Conservation (phyloP, 2,113 vertebrate species). For the Actenoides hombroni region DNA sequence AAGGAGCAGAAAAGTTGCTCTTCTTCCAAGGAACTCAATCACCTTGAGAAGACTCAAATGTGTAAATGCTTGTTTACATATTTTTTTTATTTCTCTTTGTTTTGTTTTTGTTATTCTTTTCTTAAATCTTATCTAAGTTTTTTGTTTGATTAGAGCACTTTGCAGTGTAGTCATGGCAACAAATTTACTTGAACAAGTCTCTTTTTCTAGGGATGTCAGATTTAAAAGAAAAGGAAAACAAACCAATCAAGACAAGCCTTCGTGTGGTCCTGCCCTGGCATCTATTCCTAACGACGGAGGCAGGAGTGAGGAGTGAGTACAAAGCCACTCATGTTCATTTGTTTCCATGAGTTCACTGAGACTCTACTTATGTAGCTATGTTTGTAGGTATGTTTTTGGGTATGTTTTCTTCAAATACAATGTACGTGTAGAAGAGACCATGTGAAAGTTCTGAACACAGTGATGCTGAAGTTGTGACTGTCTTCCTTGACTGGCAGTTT, state of each 20-base stretch:
- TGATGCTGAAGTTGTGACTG: not conserved
- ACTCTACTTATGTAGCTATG: no score
- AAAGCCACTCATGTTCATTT: not conserved
- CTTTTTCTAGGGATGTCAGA: slow-evolving; percentile 4
- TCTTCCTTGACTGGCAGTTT: not conserved
- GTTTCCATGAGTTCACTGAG: not conserved
- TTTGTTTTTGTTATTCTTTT: not conserved
- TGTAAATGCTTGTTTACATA: not conserved
- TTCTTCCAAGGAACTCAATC: not conserved
- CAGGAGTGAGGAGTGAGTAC: not conserved
- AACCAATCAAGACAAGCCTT: not conserved
- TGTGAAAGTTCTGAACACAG: not conserved
- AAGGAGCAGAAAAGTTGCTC: not conserved
- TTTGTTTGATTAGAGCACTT: slow-evolving; percentile 38
- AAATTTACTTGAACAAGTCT: not conserved
- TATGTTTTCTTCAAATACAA: not conserved
- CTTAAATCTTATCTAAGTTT: slow-evolving; percentile 24
- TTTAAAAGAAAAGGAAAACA: not conserved
- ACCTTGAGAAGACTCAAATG: not conserved
- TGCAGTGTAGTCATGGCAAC: not conserved
- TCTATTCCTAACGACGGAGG: not conserved
- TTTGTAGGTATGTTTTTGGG: not conserved
- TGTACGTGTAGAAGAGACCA: rapidly evolving
- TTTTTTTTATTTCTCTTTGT: not conserved
- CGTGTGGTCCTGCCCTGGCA: not conserved